Conservation (phyloP, 2,797 vertebrate species). For the Rhyacichthys aspro region DNA sequence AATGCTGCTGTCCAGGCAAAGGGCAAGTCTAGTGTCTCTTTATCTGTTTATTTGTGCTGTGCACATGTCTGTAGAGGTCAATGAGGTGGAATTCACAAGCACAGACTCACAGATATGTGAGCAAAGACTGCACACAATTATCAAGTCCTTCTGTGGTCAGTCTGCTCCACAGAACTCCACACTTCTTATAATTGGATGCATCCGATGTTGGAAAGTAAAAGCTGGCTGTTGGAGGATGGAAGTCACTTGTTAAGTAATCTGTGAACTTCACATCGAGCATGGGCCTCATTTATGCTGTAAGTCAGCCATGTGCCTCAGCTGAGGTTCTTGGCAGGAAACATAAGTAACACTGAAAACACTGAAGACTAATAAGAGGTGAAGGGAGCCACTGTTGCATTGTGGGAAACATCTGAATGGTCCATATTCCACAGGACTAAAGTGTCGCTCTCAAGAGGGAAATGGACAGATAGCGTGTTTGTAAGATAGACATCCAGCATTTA, state of each 20-base stretch:
- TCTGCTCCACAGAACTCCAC: conserved; percentile 29
- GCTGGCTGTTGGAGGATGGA: conserved; percentile 1
- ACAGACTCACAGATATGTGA: conserved; percentile 25
- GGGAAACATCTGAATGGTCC: background rate
- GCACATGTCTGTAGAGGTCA: conserved; percentile 41
- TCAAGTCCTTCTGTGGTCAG: conserved; percentile 26
- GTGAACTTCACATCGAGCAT: conserved; percentile 7
- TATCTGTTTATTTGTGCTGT: conserved; percentile 37
- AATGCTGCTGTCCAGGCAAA: conserved; percentile 44
- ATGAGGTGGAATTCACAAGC: conserved; percentile 64
- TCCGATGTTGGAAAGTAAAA: conserved; percentile 32
- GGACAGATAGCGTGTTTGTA: too few relatives aligned
- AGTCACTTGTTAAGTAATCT: conserved; percentile 37
- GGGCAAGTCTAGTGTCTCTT: conserved; percentile 39
- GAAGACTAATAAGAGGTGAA: conserved; percentile 14
- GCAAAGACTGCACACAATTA: conserved; percentile 32
- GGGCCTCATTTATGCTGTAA: conserved; percentile 22
- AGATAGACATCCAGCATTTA: too few relatives aligned
- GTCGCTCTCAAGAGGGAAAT: too few relatives aligned
- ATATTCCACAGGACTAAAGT: background rate
- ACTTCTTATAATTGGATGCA: conserved; percentile 53
- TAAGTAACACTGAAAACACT: conserved; percentile 10
- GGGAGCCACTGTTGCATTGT: background rate
- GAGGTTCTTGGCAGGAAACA: conserved; percentile 7
- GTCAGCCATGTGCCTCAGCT: conserved; percentile 9